Base-by-base conservation (phyloP, 2,797 vertebrate species). In the Cuculus canorus region DNA sequence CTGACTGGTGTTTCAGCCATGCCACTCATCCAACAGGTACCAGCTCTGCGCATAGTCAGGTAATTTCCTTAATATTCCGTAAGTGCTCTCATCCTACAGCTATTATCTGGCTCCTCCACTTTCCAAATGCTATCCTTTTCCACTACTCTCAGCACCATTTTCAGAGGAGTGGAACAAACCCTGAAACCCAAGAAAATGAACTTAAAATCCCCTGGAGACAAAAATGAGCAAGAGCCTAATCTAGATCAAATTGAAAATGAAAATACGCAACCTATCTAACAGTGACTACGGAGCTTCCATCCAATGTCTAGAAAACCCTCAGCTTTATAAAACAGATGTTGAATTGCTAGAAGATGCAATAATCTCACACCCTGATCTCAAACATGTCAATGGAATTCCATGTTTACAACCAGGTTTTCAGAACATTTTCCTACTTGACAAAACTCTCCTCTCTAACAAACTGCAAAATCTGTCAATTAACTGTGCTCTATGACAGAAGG, bases 181-280 rank as follows among this genome's bases (percentile, higher is more conserved):
- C 68, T 35, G 45, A 17, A 78, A 54, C 21, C 9, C 32, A 60
- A 71, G 17, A 45, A 95, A 89, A 92, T 8, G 4, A 28, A 63
- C 33, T 84, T 66, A 17, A 14, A 4, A 54, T 82, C 33, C 32
- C 15, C n/a, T 11, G 5, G 87, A 82, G 57, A 50, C 37, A 82
- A 69, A 93, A 80, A 57, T 0, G 8, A 91, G 32, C 50, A 87
- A 48, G 3, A 71, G 43, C 13, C 18, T 71, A 68, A 56, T 11
- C 66, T 2, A 4, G n/a, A 59, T 10, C 2, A 0, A 78, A 50
- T 17, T 1, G 0, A 52, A 90, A 54, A 4, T 16, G 13, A 63
- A 91, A 91, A 81, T 0, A 9, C 27, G 63, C 15, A 56, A 76
- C 54, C 30, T 66, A 23, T 14, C 82, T 75, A 82, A 66, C 7